Conservation (phyloP, 2,113 vertebrate genomes). For the Oreochromis aureus region DNA sequence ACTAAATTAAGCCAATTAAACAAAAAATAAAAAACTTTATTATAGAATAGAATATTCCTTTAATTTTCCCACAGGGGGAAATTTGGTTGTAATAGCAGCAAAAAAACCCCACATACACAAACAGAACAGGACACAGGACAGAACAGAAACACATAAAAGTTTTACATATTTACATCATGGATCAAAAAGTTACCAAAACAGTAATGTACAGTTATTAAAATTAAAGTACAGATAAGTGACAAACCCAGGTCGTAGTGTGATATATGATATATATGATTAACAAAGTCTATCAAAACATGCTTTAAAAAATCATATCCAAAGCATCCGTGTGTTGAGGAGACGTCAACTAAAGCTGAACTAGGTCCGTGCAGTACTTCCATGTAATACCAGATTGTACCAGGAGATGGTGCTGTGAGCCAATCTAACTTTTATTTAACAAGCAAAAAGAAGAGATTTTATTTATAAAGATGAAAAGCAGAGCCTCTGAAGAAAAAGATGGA, state of each 20-base stretch:
- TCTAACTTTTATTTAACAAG: not conserved
- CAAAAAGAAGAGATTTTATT: not conserved
- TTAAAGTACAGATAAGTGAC: too few species aligned
- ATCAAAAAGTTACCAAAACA: too few species aligned
- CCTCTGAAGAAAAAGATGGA: fast-evolving
- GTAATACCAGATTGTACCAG: not conserved
- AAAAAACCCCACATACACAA: too few species aligned
- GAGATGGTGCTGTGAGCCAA: not conserved
- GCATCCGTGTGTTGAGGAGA: fast-evolving
- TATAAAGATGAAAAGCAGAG: not conserved
- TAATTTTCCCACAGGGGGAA: too few species aligned
- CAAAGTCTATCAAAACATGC: not conserved
- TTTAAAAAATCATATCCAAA: fast-evolving
- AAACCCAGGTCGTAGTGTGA: too few species aligned
- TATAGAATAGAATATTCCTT: too few species aligned
- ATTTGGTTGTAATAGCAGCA: too few species aligned
- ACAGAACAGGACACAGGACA: too few species aligned
- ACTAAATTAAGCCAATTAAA: not conserved
- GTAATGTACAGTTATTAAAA: too few species aligned
- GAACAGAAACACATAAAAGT: too few species aligned
- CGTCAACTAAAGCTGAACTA: not conserved
- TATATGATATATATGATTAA: not conserved
- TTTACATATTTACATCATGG: too few species aligned
- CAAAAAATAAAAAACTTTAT: fast-evolving
- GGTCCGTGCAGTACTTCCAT: fast-evolving